Evolutionary conservation across 1,140 invertebrate genomes (phyloP).

Genomic region (Chymomyza costata): DNA sequence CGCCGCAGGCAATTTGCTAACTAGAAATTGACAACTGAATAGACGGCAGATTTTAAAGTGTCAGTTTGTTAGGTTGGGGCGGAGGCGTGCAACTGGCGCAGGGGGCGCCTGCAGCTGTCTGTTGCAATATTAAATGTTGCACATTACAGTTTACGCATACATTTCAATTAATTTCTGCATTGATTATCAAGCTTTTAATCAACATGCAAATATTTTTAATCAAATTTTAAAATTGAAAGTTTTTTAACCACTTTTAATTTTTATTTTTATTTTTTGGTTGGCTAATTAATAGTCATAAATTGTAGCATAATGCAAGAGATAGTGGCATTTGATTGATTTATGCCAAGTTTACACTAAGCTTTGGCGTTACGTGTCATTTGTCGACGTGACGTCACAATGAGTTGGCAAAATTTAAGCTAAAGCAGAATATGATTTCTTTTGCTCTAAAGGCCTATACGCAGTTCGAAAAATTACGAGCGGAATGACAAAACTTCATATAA

Average conservation of each 20-base stretch:
- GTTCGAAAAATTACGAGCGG: too few relatives aligned
- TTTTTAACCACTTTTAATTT: constrained; percentile 16
- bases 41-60: too few relatives aligned
- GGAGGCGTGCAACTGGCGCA: constrained; percentile 1
- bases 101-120: too few relatives aligned
- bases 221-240: constrained; percentile 56
- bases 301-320: constrained; percentile 51
- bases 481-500: too few relatives aligned
- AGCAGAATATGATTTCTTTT: too few relatives aligned
- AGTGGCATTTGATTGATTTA: too few relatives aligned
- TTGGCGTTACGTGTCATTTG: too few relatives aligned
- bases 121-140: constrained; percentile 14
- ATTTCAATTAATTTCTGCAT: constrained; percentile 1
- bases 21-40: constrained; percentile 57
- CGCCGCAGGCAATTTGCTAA: constrained; percentile 33
- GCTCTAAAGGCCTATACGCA: too few relatives aligned
- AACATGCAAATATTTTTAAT: constrained; percentile 51
- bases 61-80: not conserved
- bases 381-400: too few relatives aligned
- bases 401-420: too few relatives aligned
- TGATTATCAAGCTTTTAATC: constrained; percentile 31
- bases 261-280: constrained; percentile 20
- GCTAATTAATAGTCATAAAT: constrained; percentile 64
- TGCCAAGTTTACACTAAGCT: too few relatives aligned
- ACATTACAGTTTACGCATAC: not conserved